phyloP scores from a whole-genome alignment of 2,797 vertebrate species.

The Sebastes reedi region DNA sequence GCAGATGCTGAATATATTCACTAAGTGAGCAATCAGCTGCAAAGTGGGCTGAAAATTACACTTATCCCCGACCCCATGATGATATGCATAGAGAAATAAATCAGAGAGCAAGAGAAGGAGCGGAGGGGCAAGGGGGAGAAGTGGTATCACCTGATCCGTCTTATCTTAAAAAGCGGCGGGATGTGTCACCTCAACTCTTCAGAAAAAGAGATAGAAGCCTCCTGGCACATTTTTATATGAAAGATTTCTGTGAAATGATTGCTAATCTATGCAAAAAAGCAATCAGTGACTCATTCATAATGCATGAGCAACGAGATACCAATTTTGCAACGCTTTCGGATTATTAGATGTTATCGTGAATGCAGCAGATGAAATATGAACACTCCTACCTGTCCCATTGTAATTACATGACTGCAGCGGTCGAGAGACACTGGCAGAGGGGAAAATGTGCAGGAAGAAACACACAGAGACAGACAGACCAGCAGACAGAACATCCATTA shows the following conservation, averaged over 20 bases:
- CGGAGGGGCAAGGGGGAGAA: conserved; percentile 63
- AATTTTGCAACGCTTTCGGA: conserved; percentile 84
- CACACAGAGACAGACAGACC: conserved; percentile 53
- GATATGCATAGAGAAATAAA: conserved; percentile 80
- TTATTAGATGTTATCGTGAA: conserved; percentile 87
- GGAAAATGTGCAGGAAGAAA: conserved; percentile 44
- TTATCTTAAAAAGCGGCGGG: conserved; percentile 76
- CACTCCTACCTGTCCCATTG: conserved; percentile 83
- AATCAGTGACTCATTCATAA: conserved; percentile 89
- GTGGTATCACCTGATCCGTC: conserved; percentile 78
- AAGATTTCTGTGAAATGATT: conserved; percentile 87
- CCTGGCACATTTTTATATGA: conserved; percentile 78
- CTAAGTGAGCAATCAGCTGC: conserved; percentile 83
- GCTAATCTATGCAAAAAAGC: conserved; percentile 90
- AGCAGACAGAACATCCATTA: conserved; percentile 71
- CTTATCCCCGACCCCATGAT: conserved; percentile 71
- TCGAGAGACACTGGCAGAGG: conserved; percentile 49
- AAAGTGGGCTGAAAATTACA: conserved; percentile 79
- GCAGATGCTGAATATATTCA: conserved; percentile 78
- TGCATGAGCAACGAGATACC: conserved; percentile 85
- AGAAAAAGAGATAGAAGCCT: conserved; percentile 72
- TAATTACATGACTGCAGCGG: conserved; percentile 80
- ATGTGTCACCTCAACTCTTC: conserved; percentile 77
- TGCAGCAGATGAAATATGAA: conserved; percentile 85
- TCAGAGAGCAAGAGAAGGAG: conserved; percentile 67